phyloP scores from a whole-genome alignment of 37 sponge, comb jelly and placozoan species.

The Dysidea cf. avara region DNA sequence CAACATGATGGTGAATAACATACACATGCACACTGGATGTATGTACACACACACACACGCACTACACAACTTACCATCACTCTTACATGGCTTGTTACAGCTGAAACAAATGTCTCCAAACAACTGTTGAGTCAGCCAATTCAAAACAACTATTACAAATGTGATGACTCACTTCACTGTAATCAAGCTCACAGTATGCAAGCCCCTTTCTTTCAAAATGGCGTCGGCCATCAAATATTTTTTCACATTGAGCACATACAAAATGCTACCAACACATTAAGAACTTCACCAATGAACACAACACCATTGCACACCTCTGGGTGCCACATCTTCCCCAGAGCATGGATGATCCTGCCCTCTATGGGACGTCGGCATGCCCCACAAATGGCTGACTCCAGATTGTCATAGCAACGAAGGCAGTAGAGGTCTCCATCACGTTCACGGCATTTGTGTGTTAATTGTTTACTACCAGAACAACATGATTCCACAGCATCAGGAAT shows the following conservation, averaged over 20 bases:
- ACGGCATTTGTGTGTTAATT: constrained; percentile 61
- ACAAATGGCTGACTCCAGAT: constrained; percentile 87
- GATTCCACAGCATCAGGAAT: no score
- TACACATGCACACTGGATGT: no score
- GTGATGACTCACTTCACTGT: constrained; percentile 72
- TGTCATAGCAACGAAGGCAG: constrained; percentile 96
- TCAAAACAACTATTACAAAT: not conserved
- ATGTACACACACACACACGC: no score
- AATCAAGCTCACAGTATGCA: constrained; percentile 97
- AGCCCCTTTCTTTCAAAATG: constrained; percentile 94
- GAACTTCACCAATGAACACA: not conserved
- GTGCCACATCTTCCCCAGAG: constrained; percentile 88
- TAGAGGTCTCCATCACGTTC: constrained; percentile 85
- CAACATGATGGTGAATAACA: no score
- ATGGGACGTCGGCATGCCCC: constrained; percentile 91
- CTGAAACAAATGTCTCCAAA: constrained; percentile 95
- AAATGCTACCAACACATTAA: constrained; percentile 72
- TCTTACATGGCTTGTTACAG: constrained; percentile 80
- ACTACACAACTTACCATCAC: constrained; percentile 78
- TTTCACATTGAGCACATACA: constrained; percentile 97
- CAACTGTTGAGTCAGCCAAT: constrained; percentile 47
- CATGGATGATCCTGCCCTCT: constrained; percentile 92
- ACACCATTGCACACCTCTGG: constrained; percentile 62
- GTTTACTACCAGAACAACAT: constrained; percentile 51
- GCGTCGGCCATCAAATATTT: constrained; percentile 91